Evolutionary conservation across 2,797 vertebrate genomes (phyloP).

Genomic region (Brachyrhaphis roseni): DNA sequence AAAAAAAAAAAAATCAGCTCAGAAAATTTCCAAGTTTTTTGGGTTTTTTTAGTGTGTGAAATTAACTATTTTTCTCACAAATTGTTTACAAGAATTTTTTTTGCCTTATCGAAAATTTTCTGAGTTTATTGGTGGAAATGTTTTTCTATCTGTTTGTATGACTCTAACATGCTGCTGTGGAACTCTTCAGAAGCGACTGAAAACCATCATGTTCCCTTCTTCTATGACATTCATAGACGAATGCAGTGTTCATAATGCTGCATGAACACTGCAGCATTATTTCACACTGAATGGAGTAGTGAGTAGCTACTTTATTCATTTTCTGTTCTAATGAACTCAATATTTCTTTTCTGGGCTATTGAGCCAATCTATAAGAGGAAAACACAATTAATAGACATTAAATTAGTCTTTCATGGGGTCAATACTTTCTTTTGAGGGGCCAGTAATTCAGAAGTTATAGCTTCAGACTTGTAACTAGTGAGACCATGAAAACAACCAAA

Average conservation of each 20-base stretch:
- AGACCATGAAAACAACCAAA: background rate
- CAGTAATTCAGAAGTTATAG: background rate
- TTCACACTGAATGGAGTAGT: background rate
- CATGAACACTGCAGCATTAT: background rate
- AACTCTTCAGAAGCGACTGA: background rate
- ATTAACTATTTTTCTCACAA: too few relatives aligned
- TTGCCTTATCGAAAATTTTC: too few relatives aligned
- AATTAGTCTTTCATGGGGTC: conserved; percentile 2
- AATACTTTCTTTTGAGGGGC: background rate
- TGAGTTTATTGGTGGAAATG: too few relatives aligned
- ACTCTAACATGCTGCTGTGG: too few relatives aligned
- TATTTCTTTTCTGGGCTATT: background rate
- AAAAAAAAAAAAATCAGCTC: too few relatives aligned
- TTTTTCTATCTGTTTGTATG: too few relatives aligned
- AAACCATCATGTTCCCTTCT: background rate
- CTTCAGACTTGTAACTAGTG: background rate
- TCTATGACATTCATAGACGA: background rate
- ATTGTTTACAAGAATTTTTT: too few relatives aligned
- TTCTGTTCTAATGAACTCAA: conserved; percentile 2
- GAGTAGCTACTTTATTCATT: background rate
- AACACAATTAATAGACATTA: conserved; percentile 4
- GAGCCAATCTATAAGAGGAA: conserved; percentile 1
- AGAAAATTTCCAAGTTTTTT: too few relatives aligned
- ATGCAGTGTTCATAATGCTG: too few relatives aligned
- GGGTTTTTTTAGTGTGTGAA: too few relatives aligned